Conservation (phyloP, 2,797 vertebrate species). For the Gadopsis marmoratus region DNA sequence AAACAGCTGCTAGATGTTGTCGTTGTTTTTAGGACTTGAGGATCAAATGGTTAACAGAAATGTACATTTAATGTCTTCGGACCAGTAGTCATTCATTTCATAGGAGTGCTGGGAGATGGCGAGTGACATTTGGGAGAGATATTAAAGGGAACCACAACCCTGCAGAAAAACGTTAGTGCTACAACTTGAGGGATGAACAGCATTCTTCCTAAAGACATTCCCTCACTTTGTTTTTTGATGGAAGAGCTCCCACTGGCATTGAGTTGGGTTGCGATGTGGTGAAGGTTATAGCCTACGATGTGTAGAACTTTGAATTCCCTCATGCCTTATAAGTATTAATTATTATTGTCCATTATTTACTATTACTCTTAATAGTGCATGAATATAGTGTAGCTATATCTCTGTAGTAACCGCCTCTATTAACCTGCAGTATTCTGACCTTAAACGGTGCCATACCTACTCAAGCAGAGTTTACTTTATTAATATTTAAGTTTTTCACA, state of each 20-base stretch:
- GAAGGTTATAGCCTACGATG: not conserved
- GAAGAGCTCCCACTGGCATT: not conserved
- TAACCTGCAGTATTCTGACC: not conserved
- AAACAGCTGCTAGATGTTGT: not conserved
- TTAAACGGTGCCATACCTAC: not conserved
- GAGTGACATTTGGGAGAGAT: not conserved
- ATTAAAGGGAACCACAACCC: no score
- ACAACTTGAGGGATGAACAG: not conserved
- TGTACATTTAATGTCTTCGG: not conserved
- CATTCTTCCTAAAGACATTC: not conserved
- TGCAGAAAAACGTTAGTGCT: not conserved
- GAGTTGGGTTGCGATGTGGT: not conserved
- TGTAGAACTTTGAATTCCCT: not conserved
- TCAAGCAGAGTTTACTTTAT: not conserved
- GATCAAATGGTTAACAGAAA: not conserved
- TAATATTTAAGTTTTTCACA: not conserved
- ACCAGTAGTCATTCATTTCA: not conserved
- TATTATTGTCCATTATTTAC: not conserved
- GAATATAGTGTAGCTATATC: not conserved
- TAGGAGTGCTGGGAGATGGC: not conserved
- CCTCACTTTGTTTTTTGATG: not conserved
- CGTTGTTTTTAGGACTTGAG: not conserved
- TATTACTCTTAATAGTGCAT: conserved; percentile 14
- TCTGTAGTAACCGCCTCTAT: not conserved
- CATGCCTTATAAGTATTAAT: not conserved